phyloP scores from a whole-genome alignment of 2,888 invertebrate species.

The Drosophila merina region DNA sequence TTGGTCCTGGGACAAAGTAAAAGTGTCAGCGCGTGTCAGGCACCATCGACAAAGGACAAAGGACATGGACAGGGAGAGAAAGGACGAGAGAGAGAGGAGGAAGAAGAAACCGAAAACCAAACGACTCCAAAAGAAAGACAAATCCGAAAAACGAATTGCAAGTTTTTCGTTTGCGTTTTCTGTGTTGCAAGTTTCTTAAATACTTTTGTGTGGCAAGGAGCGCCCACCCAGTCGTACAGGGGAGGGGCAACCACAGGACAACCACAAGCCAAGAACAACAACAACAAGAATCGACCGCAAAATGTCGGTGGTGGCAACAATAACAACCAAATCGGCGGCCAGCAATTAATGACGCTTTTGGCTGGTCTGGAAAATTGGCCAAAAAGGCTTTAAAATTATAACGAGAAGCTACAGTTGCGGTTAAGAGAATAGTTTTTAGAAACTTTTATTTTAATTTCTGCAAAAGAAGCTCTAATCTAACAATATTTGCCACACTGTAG shows the following conservation, averaged over 20 bases:
- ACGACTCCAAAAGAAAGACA: slow-evolving; percentile 18
- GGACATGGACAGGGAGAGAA: background rate
- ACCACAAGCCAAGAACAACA: slow-evolving; percentile 11
- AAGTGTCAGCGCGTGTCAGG: slow-evolving; percentile 77
- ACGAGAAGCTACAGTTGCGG: background rate
- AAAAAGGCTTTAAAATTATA: slow-evolving; percentile 44
- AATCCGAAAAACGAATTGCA: slow-evolving; percentile 37
- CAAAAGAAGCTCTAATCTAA: background rate
- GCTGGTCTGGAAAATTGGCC: slow-evolving; percentile 49
- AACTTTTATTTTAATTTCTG: no score
- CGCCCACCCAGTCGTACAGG: no score
- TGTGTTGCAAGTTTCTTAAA: slow-evolving; percentile 68
- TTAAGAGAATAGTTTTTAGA: background rate
- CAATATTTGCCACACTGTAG: background rate
- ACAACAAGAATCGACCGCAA: slow-evolving; percentile 28
- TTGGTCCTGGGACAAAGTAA: slow-evolving; percentile 58
- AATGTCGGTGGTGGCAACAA: slow-evolving; percentile 13
- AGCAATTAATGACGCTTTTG: slow-evolving; percentile 60
- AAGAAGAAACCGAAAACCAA: slow-evolving; percentile 18
- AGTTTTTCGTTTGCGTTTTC: slow-evolving; percentile 40
- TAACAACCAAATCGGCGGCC: slow-evolving; percentile 12
- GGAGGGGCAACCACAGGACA: background rate
- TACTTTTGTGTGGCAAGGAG: slow-evolving; percentile 69
- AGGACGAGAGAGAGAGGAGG: background rate
- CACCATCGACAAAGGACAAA: slow-evolving; percentile 45